Base-by-base conservation (phyloP, 1,140 invertebrate species). In the Apocrypta bakeri region DNA sequence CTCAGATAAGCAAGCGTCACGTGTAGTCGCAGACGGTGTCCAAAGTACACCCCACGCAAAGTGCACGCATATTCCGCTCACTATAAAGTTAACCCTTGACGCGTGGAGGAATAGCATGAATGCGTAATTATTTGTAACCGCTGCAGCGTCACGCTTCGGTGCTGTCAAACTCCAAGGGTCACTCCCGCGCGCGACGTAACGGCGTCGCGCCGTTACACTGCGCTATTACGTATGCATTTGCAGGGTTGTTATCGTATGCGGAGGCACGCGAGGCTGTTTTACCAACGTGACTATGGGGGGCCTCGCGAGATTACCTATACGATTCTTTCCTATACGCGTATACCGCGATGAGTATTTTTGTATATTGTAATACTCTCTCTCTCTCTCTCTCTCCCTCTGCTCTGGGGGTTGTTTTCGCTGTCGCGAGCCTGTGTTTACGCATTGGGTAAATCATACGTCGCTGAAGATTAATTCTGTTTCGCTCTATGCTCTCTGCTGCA, bases 71-170 rank as follows among this genome's bases (percentile, higher is more conserved):
- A 37, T 9, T 37, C 24, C 63, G 63, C 11, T 8, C 25, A 56
- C 2, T 4, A 0, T 7, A 56, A 17, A 33, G 31, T 69, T 33
- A 88, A 88, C 88, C 86, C 87, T 88, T 88, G 85, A 85, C 87
- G 78, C 84, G 85, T 84, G 85, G 40, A 68, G 83, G 85, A 89
- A 86, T 85, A 84, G 80, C 83, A 87, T 88, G 87, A 90, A 90
- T 90, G 85, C 85, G 79, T 90, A 90, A 90, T 90, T 88, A 88
- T 86, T 88, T 81, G 84, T 86, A 89, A 90, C 87, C 87, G 89
- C 88, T 88, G 86, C 84, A 80, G 79, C 12, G 25, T 71, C 31
- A 71, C 68, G 68, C 27, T 12, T 29, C 68, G 68, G 6, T 72
- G 33, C 79, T 75, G 80, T 56, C n/a, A 37, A 37, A 37, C 33